phyloP scores from a whole-genome alignment of 2,113 vertebrate species.

The Ranitomeya imitator region DNA sequence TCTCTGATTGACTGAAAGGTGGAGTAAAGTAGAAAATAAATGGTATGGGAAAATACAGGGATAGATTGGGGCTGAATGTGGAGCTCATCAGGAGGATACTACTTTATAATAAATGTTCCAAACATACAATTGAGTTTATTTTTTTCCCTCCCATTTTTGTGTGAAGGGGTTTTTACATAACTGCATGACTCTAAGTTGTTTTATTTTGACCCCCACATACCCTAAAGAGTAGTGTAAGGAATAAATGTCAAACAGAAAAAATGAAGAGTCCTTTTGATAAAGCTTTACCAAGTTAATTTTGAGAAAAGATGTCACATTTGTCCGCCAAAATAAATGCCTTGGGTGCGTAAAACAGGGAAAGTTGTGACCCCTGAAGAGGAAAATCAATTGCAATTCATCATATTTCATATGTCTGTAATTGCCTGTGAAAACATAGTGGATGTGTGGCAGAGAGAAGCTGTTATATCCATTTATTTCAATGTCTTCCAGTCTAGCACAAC shows the following conservation, averaged over 20 bases:
- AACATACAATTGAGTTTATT: neutral
- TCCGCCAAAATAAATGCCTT: constrained; percentile 81
- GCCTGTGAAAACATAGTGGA: constrained; percentile 76
- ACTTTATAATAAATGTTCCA: neutral
- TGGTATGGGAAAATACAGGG: too few relatives aligned
- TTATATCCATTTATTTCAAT: constrained; percentile 51
- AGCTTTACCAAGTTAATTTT: constrained; percentile 69
- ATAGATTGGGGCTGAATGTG: too few relatives aligned
- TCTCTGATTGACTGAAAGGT: too few relatives aligned
- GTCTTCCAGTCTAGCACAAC: constrained; percentile 63
- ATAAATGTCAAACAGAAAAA: constrained; percentile 71
- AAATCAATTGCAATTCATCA: constrained; percentile 90
- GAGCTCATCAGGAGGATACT: too few relatives aligned
- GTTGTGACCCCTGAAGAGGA: constrained; percentile 73
- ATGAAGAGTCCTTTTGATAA: constrained; percentile 72
- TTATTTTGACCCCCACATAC: constrained; percentile 65
- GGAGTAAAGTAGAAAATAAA: too few relatives aligned
- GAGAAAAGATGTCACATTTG: constrained; percentile 75
- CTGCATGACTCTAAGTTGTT: constrained; percentile 70
- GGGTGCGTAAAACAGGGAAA: constrained; percentile 75
- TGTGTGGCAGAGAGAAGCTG: constrained; percentile 61
- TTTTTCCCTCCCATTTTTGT: neutral
- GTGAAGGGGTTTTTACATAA: constrained; percentile 60
- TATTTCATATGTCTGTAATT: constrained; percentile 88
- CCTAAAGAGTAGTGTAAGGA: constrained; percentile 69